Evolutionary conservation across 2,888 invertebrate species (phyloP), one percentile per base, ranked within the genome.

Genomic region (Nasonovia ribisnigri): DNA sequence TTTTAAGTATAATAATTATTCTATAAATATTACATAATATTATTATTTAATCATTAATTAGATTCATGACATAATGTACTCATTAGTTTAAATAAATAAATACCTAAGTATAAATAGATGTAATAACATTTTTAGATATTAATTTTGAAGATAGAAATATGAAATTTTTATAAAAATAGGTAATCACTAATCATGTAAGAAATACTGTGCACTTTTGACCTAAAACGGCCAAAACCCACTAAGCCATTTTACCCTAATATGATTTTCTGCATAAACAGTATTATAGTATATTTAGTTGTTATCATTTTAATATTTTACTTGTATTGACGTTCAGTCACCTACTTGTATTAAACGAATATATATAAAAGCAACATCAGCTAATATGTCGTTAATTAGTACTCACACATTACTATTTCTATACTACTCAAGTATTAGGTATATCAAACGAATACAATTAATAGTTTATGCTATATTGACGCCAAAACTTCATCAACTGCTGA

Each of bases 261-360:
- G 87, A 87, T 46, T 87, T 87, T 87, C 29, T 46, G 46, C 88
- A 88, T 46, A 88, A 88, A 88, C n/a, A 88, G n/a, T 51, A 51
- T 51, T 88, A 5, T 88, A 46, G 43, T 46, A 87, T 26, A 87
- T 46, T 87, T 11, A 46, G 87, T 87, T 87, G 87, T 46, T 43
- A 88, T 88, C n/a, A 88, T 88, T n/a, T 88, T 13, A 51, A 88
- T 88, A 88, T 51, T 51, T 88, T 88, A 46, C 88, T 51, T 10
- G 46, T 46, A 10, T 46, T 46, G 46, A 43, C 10, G 46, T 46
- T 46, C 11, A 46, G 46, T 46, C 88, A 51, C 48, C 88, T 88
- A 88, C n/a, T 88, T 51, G n/a, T 48, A 48, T 1, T 87, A 87
- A n/a, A 46, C 88, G 46, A 88, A 51, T n/a, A 48, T n/a, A 88